A percentile compares a stretch with the other conserved stretches of the same genome.
These are phyloP conservation scores for Clarias gariepinus DNA, from an alignment of 2,113 vertebrate species.

Conservation along the genomic window DNA sequence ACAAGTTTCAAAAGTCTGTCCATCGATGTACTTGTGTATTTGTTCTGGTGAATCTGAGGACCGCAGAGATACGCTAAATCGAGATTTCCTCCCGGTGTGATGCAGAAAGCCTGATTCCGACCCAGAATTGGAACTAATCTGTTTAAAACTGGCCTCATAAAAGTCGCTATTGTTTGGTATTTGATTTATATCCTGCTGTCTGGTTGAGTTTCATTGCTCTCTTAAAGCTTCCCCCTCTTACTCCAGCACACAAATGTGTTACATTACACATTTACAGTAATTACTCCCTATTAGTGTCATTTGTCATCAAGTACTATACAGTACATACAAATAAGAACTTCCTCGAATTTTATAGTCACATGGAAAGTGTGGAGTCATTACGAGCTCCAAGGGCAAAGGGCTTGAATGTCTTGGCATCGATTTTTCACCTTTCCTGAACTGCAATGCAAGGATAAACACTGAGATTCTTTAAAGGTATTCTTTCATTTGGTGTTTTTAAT, in stretches of 20 bases:
- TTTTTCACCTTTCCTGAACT: not conserved
- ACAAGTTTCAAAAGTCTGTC: constrained; percentile 1
- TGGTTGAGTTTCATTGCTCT: not conserved
- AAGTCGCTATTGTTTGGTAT: constrained; percentile 8
- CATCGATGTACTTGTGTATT: not conserved
- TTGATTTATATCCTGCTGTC: not conserved
- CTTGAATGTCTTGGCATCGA: not conserved
- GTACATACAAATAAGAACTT: not conserved
- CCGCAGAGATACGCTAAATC: not conserved
- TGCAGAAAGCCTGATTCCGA: not conserved
- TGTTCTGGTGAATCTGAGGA: not conserved
- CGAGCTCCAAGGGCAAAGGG: not conserved
- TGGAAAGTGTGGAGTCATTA: not conserved
- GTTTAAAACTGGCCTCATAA: not conserved
- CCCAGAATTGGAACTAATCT: constrained; percentile 10
- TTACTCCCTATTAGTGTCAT: not conserved
- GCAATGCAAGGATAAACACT: not conserved
- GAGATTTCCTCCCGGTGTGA: constrained; percentile 1
- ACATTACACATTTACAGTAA: not conserved
- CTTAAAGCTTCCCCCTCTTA: not conserved
- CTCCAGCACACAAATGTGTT: not conserved
- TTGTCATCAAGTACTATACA: not conserved
- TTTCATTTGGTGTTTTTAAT: not conserved
- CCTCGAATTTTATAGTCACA: not conserved
- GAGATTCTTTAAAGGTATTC: not conserved